Conservation (phyloP, 2,113 vertebrate species). For the Toxostoma redivivum region DNA sequence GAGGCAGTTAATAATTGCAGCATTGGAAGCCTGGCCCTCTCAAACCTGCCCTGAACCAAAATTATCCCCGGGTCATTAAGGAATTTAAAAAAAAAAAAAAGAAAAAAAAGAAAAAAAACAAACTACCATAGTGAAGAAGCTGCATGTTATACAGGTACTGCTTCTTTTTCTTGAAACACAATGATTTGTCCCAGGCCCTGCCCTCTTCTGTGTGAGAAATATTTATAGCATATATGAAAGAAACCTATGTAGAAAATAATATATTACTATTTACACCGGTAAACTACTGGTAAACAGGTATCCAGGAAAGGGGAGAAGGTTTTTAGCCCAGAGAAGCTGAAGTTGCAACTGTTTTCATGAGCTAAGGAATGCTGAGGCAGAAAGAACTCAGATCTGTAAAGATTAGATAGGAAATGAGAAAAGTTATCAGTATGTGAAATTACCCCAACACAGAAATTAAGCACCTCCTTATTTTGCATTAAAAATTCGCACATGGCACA, state of each 20-base stretch:
- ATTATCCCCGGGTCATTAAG: background rate
- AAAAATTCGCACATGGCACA: rapidly evolving
- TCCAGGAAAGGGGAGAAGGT: background rate
- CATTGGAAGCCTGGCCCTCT: background rate
- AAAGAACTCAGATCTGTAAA: background rate
- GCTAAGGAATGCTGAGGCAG: background rate
- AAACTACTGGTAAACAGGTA: background rate
- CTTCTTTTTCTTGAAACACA: background rate
- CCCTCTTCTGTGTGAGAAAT: background rate
- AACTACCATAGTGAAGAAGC: background rate
- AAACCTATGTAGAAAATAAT: background rate
- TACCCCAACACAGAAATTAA: background rate
- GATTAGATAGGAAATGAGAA: background rate
- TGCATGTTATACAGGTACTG: background rate
- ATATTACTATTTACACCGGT: background rate
- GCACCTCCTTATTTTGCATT: background rate
- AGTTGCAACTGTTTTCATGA: background rate
- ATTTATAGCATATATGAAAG: background rate
- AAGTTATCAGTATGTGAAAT: background rate
- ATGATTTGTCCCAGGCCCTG: background rate
- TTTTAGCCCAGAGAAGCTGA: background rate
- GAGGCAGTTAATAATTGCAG: background rate
- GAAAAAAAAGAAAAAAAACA: too few relatives aligned
- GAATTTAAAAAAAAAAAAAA: background rate
- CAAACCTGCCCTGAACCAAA: background rate